A percentile compares a stretch with the other conserved stretches of the same genome.
Conservation (phyloP, 2,797 vertebrate species). For the Pygocentrus nattereri region DNA sequence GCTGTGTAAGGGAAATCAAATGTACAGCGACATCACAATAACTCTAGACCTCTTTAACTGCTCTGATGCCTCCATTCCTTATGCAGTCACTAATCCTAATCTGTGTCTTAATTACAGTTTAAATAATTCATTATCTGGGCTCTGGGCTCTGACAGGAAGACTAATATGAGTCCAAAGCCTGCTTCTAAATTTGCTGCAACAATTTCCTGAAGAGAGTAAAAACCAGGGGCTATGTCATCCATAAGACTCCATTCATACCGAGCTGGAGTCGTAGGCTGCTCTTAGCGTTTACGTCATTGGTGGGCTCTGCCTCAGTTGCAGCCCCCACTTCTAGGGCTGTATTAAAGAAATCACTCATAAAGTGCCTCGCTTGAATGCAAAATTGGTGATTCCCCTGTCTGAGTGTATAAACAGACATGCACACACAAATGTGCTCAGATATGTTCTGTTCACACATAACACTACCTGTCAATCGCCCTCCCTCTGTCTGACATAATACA, state of each 20-base stretch:
- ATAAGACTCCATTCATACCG: conserved; percentile 43
- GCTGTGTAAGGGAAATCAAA: not conserved
- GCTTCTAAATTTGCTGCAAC: conserved; percentile 60
- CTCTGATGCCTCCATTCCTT: conserved; percentile 54
- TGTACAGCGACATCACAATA: not conserved
- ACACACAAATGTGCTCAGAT: not conserved
- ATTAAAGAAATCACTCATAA: conserved; percentile 23
- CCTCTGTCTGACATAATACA: too few relatives aligned
- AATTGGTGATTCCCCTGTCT: not conserved
- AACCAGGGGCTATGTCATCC: conserved; percentile 47
- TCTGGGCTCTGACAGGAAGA: conserved; percentile 61
- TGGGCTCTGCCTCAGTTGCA: conserved; percentile 30
- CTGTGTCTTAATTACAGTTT: conserved; percentile 64
- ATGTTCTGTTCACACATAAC: not conserved
- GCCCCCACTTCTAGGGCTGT: conserved; percentile 6
- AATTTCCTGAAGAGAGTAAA: conserved; percentile 57
- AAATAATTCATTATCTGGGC: conserved; percentile 65
- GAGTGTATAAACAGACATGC: not conserved
- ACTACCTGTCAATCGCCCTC: not conserved
- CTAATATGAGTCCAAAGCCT: conserved; percentile 60
- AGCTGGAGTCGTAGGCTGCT: conserved; percentile 33
- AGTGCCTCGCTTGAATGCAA: not conserved
- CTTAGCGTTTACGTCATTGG: conserved; percentile 13
- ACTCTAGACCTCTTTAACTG: too few relatives aligned
- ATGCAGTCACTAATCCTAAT: conserved; percentile 64